These are phyloP conservation scores for Antheraea yamamai DNA, from an alignment of 2,888 invertebrate genomes.

Conservation along the genomic window DNA sequence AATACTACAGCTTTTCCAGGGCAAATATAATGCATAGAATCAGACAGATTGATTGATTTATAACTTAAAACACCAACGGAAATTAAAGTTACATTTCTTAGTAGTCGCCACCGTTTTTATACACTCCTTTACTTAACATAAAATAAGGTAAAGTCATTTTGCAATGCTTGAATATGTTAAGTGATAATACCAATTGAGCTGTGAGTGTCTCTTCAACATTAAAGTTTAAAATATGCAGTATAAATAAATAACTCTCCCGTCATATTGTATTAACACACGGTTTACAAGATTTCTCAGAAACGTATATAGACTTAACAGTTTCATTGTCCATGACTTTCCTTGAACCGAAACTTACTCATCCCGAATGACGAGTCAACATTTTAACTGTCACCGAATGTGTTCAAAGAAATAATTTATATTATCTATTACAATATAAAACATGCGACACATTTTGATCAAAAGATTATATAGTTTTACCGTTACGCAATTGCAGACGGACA, in stretches of 20 bases:
- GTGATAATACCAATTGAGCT: neutral
- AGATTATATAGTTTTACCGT: too few relatives aligned
- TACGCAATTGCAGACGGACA: neutral
- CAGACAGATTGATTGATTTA: too few relatives aligned
- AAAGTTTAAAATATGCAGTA: neutral
- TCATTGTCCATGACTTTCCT: slow-evolving; percentile 5
- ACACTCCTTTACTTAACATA: too few relatives aligned
- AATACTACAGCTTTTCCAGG: too few relatives aligned
- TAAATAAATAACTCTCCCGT: neutral
- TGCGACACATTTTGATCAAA: neutral
- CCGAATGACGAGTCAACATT: slow-evolving; percentile 1
- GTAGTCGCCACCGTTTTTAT: too few relatives aligned
- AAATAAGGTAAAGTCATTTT: too few relatives aligned
- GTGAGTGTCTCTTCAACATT: neutral
- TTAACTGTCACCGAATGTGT: neutral
- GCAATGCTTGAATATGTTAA: neutral
- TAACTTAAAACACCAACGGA: too few relatives aligned
- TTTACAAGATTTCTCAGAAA: slow-evolving; percentile 1
- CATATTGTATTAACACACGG: neutral
- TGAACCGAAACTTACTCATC: slow-evolving; percentile 9
- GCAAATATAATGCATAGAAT: too few relatives aligned
- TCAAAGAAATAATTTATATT: neutral
- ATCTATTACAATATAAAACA: neutral
- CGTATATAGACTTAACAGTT: neutral
- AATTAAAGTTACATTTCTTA: too few relatives aligned